Evolutionary conservation across 1,140 invertebrate species (phyloP).

Genomic region (Chrysoperla carnea): DNA sequence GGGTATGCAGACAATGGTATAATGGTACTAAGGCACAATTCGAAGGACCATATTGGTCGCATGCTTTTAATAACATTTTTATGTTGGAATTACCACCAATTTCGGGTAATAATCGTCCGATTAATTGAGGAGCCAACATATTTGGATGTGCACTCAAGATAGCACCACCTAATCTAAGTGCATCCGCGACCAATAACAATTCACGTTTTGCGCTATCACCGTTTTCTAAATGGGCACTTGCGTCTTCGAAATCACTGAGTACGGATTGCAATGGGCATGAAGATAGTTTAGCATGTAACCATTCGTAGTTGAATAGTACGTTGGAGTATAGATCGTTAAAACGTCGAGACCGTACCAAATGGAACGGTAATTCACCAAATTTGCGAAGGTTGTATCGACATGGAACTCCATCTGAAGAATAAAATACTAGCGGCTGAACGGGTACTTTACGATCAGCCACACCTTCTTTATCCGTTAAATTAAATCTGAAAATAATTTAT

Average conservation of each 20-base stretch:
- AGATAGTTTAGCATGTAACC: constrained; percentile 89
- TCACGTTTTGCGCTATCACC: constrained; percentile 57
- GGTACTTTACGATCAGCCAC: constrained; percentile 92
- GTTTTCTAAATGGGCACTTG: constrained; percentile 66
- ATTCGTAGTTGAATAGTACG: constrained; percentile 94
- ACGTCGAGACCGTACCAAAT: constrained; percentile 74
- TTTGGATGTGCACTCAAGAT: constrained; percentile 81
- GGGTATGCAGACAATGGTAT: constrained; percentile 92
- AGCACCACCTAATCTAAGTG: constrained; percentile 76
- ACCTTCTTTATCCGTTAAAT: constrained; percentile 77
- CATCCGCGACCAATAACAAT: constrained; percentile 86
- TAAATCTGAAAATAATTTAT: constrained; percentile 33
- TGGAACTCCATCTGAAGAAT: constrained; percentile 71
- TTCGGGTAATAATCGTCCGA: constrained; percentile 84
- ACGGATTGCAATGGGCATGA: constrained; percentile 90
- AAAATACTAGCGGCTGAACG: constrained; percentile 84
- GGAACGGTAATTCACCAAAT: constrained; percentile 92
- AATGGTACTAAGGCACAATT: constrained; percentile 82
- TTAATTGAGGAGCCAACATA: constrained; percentile 89
- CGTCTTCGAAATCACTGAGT: constrained; percentile 91
- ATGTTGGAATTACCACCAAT: constrained; percentile 71
- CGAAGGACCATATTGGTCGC: constrained; percentile 68
- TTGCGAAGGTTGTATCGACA: constrained; percentile 72
- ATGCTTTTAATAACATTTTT: constrained; percentile 72
- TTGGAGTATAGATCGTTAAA: constrained; percentile 86